Conservation (phyloP, 92 coral and sea anemone species). For the Epizoanthus ramosus region DNA sequence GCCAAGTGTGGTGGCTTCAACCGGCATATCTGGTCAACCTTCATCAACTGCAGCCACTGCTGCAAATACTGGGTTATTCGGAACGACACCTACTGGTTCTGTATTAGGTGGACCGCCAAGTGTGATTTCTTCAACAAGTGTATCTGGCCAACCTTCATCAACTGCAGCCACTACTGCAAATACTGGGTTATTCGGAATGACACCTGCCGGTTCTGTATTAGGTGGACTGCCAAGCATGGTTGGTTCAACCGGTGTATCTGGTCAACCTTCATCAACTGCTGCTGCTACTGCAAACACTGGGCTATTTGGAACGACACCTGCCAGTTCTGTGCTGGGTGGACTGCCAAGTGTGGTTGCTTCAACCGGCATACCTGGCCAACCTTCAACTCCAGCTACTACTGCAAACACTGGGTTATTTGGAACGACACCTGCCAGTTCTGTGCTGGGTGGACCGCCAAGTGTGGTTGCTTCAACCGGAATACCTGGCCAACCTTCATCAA, state of each 20-base stretch:
- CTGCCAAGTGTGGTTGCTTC: background rate
- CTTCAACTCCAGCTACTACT: background rate
- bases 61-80: background rate
- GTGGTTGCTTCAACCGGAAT: background rate
- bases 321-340: background rate
- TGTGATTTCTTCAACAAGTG: background rate
- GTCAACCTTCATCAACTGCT: background rate
- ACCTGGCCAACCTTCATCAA: background rate
- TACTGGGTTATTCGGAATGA: background rate
- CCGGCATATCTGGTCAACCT: background rate
- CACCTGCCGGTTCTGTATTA: background rate
- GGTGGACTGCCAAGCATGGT: background rate
- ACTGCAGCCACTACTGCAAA: background rate
- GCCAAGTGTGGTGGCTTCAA: background rate
- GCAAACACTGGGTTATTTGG: background rate
- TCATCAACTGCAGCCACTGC: background rate
- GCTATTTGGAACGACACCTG: background rate
- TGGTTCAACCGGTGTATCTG: background rate
- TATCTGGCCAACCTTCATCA: background rate
- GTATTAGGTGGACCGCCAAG: background rate
- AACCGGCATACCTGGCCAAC: background rate
- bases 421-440: background rate
- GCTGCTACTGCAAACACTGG: background rate
- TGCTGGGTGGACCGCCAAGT: background rate
- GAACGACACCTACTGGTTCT: background rate